Base-by-base conservation (phyloP, 2,888 invertebrate genomes). In the Oithona nana region DNA sequence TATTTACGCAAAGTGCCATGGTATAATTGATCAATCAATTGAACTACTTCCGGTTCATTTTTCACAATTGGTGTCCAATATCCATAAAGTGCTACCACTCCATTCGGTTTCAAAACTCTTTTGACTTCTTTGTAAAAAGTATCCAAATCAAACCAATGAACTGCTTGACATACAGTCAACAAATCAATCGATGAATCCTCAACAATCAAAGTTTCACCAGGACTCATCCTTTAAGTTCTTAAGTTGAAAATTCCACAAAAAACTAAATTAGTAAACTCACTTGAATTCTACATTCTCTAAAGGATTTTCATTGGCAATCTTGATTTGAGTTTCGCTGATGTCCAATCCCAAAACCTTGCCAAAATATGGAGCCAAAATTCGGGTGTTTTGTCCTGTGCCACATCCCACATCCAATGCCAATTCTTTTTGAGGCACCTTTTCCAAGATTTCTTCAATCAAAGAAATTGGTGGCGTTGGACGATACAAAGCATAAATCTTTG, bases 381-480 rank as follows among this genome's bases (percentile, higher is more conserved):
- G 64, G 0, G 76, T 75, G 64, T 74, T 74, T 67, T 76, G 76
- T 20, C 77, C 77, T 20, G 72, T 71, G 3, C 77, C 77, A 68
- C 77, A 77, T 1, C 76, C 77, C 13, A 77, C 72, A 68, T 77
- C 77, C 2, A 75, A 68, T 8, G 75, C 76, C 11, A 68, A 59
- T n/a, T n/a, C n/a, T n/a, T n/a, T n/a, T 20, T 20, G 6, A n/a
- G n/a, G n/a, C n/a, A 54, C 6, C 6, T 26, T 22, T 24, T 26
- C 26, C 3, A 26, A 20, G 24, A 54, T 11, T 26, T 54, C 26
- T 54, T 54, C 3, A 2, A 54, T 26, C 54, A 54, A 54, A 20
- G 54, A 54, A 24, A 24, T 20, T 3, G 54, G 54, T 24, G 54
- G 54, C 20, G 6, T 54, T 6, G 54, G 54, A 3, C 54, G 54